phyloP scores from a whole-genome alignment of 2,888 invertebrate genomes.

The Tiliacea aurago region DNA sequence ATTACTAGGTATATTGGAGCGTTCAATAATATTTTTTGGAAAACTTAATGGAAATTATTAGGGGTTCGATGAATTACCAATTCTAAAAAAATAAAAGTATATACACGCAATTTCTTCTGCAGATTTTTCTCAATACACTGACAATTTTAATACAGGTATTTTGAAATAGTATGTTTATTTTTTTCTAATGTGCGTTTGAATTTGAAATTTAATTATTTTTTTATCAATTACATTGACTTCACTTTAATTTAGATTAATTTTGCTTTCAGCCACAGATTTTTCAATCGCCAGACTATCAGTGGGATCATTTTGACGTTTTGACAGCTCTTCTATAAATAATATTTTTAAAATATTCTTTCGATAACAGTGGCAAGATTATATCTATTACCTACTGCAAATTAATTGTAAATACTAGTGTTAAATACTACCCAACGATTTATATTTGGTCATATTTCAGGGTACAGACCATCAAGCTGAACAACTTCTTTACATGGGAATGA shows the following conservation, averaged over 20 bases:
- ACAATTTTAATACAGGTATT: background rate
- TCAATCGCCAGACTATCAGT: conserved; percentile 22
- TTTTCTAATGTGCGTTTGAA: background rate
- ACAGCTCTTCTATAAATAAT: conserved; percentile 23
- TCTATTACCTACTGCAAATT: background rate
- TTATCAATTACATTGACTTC: background rate
- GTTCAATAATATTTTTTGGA: too few relatives aligned
- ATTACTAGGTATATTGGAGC: too few relatives aligned
- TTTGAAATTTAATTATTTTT: background rate
- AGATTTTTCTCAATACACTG: background rate
- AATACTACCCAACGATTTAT: background rate
- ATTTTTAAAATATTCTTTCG: conserved; percentile 3
- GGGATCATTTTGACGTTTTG: conserved; percentile 40
- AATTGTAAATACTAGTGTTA: background rate
- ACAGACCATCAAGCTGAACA: too few relatives aligned
- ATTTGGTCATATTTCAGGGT: too few relatives aligned
- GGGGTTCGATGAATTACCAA: too few relatives aligned
- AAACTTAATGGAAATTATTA: too few relatives aligned
- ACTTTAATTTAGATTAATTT: background rate
- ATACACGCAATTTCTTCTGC: too few relatives aligned
- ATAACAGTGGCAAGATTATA: background rate
- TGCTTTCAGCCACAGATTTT: conserved; percentile 1
- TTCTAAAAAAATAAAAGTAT: too few relatives aligned
- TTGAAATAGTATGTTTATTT: too few relatives aligned
- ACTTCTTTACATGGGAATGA: too few relatives aligned